A percentile compares a stretch with the other conserved stretches of the same genome.
Evolutionary conservation across 53 echinoderm and acorn worm genomes (phyloP).

Genomic region (Paracentrotus lividus): DNA sequence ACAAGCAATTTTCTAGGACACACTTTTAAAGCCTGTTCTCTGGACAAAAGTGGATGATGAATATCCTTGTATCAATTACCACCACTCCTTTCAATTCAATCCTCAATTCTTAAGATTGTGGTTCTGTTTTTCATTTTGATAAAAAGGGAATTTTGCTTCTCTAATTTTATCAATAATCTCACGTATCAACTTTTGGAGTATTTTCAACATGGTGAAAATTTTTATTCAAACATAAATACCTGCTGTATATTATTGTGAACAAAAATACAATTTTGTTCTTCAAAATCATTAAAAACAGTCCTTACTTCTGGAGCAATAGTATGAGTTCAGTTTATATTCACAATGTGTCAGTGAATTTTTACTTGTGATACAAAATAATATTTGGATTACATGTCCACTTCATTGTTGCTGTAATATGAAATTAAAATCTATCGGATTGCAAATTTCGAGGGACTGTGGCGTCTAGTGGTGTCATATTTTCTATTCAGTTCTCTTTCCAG

Average conservation of each 20-base stretch:
- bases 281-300: no score
- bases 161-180: no score
- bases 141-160: no score
- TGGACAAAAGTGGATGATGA: background rate
- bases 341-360: background rate
- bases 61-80: background rate
- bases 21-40: background rate
- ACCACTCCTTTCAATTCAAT: background rate
- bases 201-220: no score
- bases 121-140: background rate
- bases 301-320: no score
- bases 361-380: background rate
- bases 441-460: background rate
- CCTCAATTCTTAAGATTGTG: background rate
- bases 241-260: no score
- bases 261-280: background rate
- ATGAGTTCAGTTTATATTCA: no score
- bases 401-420: background rate
- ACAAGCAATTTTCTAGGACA: slow-evolving; percentile 18
- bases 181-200: no score
- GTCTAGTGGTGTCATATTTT: background rate
- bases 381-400: background rate
- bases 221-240: no score
- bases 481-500: background rate
- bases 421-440: background rate